phyloP scores from a whole-genome alignment of 2,113 vertebrate genomes.

The Gymnorhina tibicen region DNA sequence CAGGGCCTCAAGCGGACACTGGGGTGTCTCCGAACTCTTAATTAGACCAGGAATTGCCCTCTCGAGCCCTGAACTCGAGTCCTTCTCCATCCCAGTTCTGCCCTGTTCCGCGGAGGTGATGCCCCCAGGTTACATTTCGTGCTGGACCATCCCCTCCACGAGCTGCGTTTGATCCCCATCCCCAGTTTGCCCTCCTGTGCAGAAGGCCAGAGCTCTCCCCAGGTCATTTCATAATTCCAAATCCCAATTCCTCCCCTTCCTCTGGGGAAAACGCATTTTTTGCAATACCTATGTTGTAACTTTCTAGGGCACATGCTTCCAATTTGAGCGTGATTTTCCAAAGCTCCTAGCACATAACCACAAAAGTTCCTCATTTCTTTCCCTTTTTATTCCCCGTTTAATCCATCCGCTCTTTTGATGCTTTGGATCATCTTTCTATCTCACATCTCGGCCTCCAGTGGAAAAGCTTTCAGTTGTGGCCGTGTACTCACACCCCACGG shows the following conservation, averaged over 20 bases:
- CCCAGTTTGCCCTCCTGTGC: neutral
- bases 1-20: neutral
- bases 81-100: neutral
- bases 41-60: neutral
- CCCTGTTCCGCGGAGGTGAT: accelerated
- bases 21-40: neutral
- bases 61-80: neutral
- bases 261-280: slow-evolving; percentile 34
- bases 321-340: slow-evolving; percentile 62
- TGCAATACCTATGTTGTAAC: slow-evolving; percentile 62
- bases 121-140: accelerated
- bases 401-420: slow-evolving; percentile 40
- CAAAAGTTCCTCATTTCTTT: slow-evolving; percentile 43
- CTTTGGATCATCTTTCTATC: neutral
- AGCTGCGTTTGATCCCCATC: neutral
- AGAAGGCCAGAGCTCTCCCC: neutral
- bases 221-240: neutral
- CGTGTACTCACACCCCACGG: neutral
- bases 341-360: slow-evolving; percentile 52
- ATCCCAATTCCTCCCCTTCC: neutral
- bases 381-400: slow-evolving; percentile 20
- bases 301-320: slow-evolving; percentile 54
- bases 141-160: neutral
- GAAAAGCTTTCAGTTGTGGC: neutral
- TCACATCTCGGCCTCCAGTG: neutral